Percentiles rank a stretch among this genome's conserved stretches.
phyloP scores from a whole-genome alignment of 2,113 vertebrate genomes.

The Neoarius graeffei region DNA sequence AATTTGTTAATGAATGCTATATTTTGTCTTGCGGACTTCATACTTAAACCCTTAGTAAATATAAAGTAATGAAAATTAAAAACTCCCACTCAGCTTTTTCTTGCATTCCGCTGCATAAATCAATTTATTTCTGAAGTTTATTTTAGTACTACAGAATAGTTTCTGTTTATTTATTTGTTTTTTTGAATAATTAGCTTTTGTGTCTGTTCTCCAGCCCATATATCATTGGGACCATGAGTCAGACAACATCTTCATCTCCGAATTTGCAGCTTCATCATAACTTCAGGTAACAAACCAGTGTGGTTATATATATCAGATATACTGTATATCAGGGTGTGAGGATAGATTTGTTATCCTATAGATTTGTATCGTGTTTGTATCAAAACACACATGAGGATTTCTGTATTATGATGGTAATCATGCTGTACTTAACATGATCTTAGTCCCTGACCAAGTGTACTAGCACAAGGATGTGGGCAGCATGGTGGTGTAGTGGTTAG shows the following conservation, averaged over 20 bases:
- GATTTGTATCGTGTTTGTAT: too few relatives aligned
- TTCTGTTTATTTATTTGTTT: background rate
- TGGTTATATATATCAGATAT: background rate
- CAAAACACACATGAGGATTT: background rate
- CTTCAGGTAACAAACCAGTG: conserved; percentile 78
- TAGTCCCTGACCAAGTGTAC: background rate
- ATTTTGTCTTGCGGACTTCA: too few relatives aligned
- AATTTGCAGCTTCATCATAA: conserved; percentile 98
- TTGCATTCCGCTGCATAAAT: background rate
- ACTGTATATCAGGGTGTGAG: background rate
- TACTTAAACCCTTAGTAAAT: too few relatives aligned
- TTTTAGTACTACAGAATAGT: background rate
- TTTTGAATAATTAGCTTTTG: conserved; percentile 5
- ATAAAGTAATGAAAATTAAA: too few relatives aligned
- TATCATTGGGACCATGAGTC: conserved; percentile 99
- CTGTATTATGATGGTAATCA: background rate
- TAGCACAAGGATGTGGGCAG: background rate
- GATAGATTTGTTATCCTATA: background rate
- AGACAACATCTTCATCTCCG: conserved; percentile 94
- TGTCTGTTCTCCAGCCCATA: conserved; percentile 78
- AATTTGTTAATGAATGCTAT: too few relatives aligned
- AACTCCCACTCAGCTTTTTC: too few relatives aligned
- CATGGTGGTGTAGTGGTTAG: too few relatives aligned
- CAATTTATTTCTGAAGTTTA: background rate
- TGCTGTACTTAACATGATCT: background rate